phyloP scores from a whole-genome alignment of 1,140 invertebrate genomes.

The Lutraria rhynchaena region DNA sequence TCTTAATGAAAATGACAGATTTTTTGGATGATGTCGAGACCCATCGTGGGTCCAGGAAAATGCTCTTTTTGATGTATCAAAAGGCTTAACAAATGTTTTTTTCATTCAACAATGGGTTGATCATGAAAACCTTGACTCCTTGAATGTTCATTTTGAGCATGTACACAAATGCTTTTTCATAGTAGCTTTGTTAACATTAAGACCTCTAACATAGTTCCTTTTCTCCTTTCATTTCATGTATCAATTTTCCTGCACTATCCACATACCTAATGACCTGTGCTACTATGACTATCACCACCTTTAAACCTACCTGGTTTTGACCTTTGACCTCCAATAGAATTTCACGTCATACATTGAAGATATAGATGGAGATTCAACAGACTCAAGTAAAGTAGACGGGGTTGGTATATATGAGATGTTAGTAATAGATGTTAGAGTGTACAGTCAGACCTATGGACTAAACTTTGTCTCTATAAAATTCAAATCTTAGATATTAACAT shows the following conservation, averaged over 20 bases:
- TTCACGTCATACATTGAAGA: conserved; percentile 52
- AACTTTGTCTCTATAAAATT: neutral
- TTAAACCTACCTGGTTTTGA: conserved; percentile 9
- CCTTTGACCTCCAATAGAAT: conserved; percentile 31
- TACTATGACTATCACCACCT: conserved; percentile 4
- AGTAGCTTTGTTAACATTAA: neutral
- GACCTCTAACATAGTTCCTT: neutral
- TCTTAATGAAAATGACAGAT: no score
- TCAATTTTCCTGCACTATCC: no score
- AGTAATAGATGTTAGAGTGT: neutral
- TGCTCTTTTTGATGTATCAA: neutral
- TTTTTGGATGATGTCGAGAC: neutral
- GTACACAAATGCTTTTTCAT: neutral
- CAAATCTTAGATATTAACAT: neutral
- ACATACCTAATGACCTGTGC: conserved; percentile 23
- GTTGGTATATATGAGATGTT: neutral
- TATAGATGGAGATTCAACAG: neutral
- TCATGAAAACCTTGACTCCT: neutral
- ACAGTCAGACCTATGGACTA: neutral
- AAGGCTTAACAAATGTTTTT: neutral
- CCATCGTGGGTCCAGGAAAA: neutral
- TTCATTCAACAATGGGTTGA: neutral
- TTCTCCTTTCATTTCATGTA: conserved; percentile 20
- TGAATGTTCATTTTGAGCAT: no score
- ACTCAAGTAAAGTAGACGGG: neutral